Evolutionary conservation across 2,888 invertebrate genomes (phyloP).

Genomic region (Diarsia rubi): DNA sequence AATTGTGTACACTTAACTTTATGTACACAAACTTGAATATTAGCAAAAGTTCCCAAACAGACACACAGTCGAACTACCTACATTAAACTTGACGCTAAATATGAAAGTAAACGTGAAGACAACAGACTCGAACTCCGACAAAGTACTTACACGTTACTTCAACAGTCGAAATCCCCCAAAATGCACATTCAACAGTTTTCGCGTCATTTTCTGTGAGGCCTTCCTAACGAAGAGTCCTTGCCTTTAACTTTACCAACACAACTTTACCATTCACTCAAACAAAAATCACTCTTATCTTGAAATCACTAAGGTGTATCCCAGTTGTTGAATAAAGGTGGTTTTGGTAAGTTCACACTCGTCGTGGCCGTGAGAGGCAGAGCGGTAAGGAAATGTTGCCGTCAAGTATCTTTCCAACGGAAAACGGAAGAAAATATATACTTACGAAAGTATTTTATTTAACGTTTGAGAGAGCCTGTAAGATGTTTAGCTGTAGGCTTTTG

Average conservation of each 20-base stretch:
- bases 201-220: constrained; percentile 71
- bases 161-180: constrained; percentile 67
- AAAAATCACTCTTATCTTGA: constrained; percentile 31
- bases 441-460: constrained; percentile 42
- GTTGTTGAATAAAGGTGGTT: constrained; percentile 19
- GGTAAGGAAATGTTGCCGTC: constrained; percentile 69
- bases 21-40: background rate
- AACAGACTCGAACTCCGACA: constrained; percentile 46
- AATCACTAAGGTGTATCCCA: background rate
- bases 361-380: constrained; percentile 65
- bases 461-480: constrained; percentile 24
- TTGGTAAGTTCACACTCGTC: constrained; percentile 66
- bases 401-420: constrained; percentile 67
- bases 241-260: constrained; percentile 62
- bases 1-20: background rate
- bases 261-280: background rate
- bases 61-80: background rate
- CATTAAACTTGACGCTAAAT: constrained; percentile 37
- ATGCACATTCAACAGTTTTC: constrained; percentile 76
- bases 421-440: constrained; percentile 51
- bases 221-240: constrained; percentile 74
- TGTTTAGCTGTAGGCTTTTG: constrained; percentile 1
- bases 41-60: constrained; percentile 22
- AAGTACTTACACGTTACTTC: constrained; percentile 57
- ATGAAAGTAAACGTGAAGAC: constrained; percentile 49